Base-by-base conservation (phyloP, 2,888 invertebrate species). In the Rhopalosiphum nymphaeae region DNA sequence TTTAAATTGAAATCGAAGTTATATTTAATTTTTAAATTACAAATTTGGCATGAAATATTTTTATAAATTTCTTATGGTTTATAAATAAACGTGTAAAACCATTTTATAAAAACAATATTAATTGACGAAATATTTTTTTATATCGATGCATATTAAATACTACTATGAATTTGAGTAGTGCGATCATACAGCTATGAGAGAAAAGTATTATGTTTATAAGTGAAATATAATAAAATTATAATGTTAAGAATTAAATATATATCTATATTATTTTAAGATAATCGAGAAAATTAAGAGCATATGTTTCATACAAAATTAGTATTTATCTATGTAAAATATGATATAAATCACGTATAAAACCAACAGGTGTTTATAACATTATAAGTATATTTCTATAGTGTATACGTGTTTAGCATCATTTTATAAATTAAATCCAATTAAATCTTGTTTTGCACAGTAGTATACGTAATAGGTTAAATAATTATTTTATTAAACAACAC, bases 401-500 rank as follows among this genome's bases (percentile, higher is more conserved):
- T 26, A 21, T 36, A 36, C 21, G 2, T 21, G 36, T 78, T 78
- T 78, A 78, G 0, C 21, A 78, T 78, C 21, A 36, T 78, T 78
- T 16, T 21, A 78, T 78, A 78, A 78, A 78, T 36, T 21, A 9
- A 36, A 78, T 78, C 21, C 16, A 78, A 78, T 36, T 36, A 36
- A 21, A 78, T 25, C 2, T 78, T 36, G 21, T 78, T 36, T 78
- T 78, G 36, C 9, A 21, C 25, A 36, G 57, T 57, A 57, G 21
- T 78, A 36, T 21, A 78, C 7, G 21, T 78, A 78, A 36, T 78
- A 89, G 26, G 5, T 91, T 26, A 90, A 21, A 9, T 36, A 49
- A n/a, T 86, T 57, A 11, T 36, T 88, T 42, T 88, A 88, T 29
- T 78, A 88, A 92, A 92, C 42, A 88, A 92, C 88, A 49, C 21